Evolutionary conservation across 2,888 invertebrate species (phyloP), one percentile per base, ranked within the genome.

Genomic region (Portevinia maculata): DNA sequence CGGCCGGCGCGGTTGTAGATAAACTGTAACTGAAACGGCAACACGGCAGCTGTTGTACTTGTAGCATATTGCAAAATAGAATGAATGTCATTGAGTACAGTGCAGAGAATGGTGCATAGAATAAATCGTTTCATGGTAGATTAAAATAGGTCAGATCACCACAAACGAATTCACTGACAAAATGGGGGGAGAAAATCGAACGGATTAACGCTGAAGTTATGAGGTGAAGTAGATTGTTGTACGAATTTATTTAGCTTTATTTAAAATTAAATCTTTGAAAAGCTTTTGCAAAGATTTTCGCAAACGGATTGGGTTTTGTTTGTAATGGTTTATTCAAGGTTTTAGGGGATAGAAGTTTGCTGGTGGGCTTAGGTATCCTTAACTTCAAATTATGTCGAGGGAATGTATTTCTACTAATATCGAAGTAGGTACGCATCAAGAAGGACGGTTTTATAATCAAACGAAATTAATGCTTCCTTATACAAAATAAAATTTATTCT

Each of bases 61-160:
- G 13, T n/a, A 60, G 32, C 15, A 52, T 34, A 55, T 57, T 39
- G 19, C 46, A 21, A 11, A 15, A 60, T 50, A n/a, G 19, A 21
- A 19, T 41, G 21, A n/a, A 48, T 60, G 50, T 24, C 21, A 50
- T 19, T 17, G 24, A 7, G 34, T 21, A 46, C 6, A 19, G 11
- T 48, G 17, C 39, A 39, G 17, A 11, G 28, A 46, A 55, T 62
- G 73, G 53, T 64, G 62, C 55, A 55, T 53, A 13, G 17, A 64
- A 46, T 64, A 55, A 55, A 73, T 55, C 28, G n/a, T 15, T 64
- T 28, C 19, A 44, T n/a, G 34, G 24, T 32, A 39, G 15, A 13
- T 50, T 48, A 21, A 64, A 73, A 64, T 73, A 52, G 62, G 62
- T 73, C 62, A 73, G 44, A 7, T 1, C 17, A 32, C 8, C 15